Percentiles rank a stretch among this genome's conserved stretches.
Conservation (phyloP, 2,113 vertebrate genomes). For the Colinus virginianus region DNA sequence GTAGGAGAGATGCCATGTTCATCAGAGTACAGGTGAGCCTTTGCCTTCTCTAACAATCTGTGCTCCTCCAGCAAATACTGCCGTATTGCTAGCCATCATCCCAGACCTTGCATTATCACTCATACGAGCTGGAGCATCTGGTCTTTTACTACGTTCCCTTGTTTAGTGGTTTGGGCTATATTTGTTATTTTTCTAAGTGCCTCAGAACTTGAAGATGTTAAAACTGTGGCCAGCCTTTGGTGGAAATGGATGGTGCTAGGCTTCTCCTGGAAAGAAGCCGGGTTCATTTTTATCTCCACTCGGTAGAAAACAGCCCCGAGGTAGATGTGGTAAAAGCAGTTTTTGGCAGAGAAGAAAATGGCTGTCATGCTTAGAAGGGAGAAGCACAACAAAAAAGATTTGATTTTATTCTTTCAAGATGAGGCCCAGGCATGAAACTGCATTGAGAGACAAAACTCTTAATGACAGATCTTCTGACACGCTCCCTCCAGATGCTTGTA, state of each 20-base stretch:
- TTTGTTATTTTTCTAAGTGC: neutral
- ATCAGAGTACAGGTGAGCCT: neutral
- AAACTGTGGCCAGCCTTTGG: neutral
- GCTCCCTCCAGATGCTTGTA: constrained; percentile 67
- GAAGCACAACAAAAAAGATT: constrained; percentile 8
- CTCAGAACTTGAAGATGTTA: neutral
- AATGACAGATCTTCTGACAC: constrained; percentile 60
- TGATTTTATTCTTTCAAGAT: constrained; percentile 15
- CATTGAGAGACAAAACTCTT: constrained; percentile 21
- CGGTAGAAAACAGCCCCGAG: constrained; percentile 24
- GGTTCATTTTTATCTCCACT: constrained; percentile 24
- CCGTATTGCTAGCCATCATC: neutral
- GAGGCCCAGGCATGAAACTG: neutral
- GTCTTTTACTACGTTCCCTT: neutral
- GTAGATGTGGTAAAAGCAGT: neutral
- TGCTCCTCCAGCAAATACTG: neutral
- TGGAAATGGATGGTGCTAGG: neutral
- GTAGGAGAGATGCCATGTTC: neutral
- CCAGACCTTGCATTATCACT: neutral
- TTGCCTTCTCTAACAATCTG: neutral
- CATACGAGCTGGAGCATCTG: neutral
- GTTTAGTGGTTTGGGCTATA: neutral
- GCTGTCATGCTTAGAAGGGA: neutral
- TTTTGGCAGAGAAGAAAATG: constrained; percentile 24
- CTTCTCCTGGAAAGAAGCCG: constrained; percentile 35